phyloP scores from a whole-genome alignment of 1,140 invertebrate genomes.

The Platorchestia sp. region DNA sequence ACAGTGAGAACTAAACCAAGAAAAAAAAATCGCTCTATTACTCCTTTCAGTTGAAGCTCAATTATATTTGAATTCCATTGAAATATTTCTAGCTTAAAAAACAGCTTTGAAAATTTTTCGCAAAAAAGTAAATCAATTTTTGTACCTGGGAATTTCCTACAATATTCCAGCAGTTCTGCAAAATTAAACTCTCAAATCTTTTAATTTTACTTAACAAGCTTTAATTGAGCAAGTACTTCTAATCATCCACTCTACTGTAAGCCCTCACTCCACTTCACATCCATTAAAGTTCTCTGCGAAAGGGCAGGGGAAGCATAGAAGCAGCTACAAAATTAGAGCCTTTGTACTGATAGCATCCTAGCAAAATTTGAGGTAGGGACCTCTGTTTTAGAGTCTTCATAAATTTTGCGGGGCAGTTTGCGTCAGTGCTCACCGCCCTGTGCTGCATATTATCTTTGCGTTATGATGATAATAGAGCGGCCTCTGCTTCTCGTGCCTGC shows the following conservation, averaged over 20 bases:
- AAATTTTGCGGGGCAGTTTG: not conserved
- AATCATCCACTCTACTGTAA: not conserved
- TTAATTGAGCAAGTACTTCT: not conserved
- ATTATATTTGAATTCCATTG: not conserved
- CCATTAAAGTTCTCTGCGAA: not conserved
- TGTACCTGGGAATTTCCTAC: not conserved
- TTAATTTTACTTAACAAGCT: not conserved
- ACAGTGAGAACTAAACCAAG: not conserved
- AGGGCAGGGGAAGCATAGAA: not conserved
- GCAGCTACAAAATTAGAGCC: not conserved
- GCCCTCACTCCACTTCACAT: not conserved
- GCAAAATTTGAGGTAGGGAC: slow-evolving; percentile 14
- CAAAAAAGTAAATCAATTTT: not conserved
- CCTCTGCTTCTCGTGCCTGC: not conserved
- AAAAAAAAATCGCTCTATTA: too few relatives aligned
- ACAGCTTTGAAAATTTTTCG: not conserved
- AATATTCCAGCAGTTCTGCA: not conserved
- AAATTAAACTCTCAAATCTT: not conserved
- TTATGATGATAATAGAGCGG: slow-evolving; percentile 8
- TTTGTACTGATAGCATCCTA: not conserved
- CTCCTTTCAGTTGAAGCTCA: not conserved
- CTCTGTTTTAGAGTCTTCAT: not conserved
- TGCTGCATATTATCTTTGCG: not conserved
- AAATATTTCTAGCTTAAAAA: not conserved
- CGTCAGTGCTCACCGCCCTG: not conserved